Evolutionary conservation across 1,140 invertebrate genomes (phyloP).

Genomic region (Drosophila aff.): DNA sequence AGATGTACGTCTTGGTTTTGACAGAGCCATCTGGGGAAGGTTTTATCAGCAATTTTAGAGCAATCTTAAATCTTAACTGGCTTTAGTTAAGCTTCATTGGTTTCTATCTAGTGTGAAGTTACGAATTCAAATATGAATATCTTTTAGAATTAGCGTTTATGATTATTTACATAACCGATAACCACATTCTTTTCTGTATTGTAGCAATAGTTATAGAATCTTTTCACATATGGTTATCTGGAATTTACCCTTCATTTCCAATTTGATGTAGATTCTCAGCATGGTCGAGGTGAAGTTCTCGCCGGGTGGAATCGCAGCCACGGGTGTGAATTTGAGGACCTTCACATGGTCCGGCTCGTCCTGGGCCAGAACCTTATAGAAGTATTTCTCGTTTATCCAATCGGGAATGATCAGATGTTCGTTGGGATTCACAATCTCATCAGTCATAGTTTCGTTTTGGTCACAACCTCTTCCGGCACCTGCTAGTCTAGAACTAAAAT

Average conservation of each 20-base stretch:
- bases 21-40: constrained; percentile 35
- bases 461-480: constrained; percentile 1
- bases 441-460: constrained; percentile 18
- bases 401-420: constrained; percentile 72
- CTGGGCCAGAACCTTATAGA: constrained; percentile 82
- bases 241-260: constrained; percentile 66
- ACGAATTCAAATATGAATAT: too few relatives aligned
- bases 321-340: constrained; percentile 62
- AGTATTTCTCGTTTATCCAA: constrained; percentile 85
- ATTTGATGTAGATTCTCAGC: constrained; percentile 64
- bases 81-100: not conserved
- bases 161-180: not conserved
- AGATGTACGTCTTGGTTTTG: constrained; percentile 54
- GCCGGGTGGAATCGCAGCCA: constrained; percentile 68
- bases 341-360: constrained; percentile 77
- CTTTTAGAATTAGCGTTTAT: too few relatives aligned
- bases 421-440: constrained; percentile 70
- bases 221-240: not conserved
- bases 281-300: constrained; percentile 77
- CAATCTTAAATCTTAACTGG: too few relatives aligned
- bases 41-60: too few relatives aligned
- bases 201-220: not conserved
- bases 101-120: too few relatives aligned
- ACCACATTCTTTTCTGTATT: not conserved
- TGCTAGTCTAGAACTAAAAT: constrained; percentile 12